phyloP scores from a whole-genome alignment of 53 echinoderm and acorn worm species.

The Astropecten irregularis region DNA sequence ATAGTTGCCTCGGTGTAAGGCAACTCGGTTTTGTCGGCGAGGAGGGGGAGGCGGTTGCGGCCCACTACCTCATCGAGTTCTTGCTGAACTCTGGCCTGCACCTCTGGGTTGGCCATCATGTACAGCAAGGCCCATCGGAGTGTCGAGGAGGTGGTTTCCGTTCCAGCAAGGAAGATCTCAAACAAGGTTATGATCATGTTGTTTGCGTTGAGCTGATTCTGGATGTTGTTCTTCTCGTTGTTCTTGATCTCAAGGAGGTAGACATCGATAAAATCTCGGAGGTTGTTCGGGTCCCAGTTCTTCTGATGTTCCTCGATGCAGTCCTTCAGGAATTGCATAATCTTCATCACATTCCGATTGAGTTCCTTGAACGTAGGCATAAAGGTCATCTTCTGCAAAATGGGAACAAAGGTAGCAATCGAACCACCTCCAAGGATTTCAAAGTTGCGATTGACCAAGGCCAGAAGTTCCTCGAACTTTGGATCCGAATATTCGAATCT shows the following conservation, averaged over 20 bases:
- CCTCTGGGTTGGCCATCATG: constrained; percentile 27
- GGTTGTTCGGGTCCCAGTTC: constrained; percentile 25
- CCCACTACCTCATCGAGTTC: constrained; percentile 44
- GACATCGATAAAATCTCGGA: constrained; percentile 46
- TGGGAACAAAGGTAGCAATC: not conserved
- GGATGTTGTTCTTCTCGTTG: constrained; percentile 6
- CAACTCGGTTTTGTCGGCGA: constrained; percentile 34
- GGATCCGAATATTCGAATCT: constrained; percentile 32
- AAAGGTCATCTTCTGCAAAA: constrained; percentile 14
- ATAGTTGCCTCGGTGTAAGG: constrained; percentile 49
- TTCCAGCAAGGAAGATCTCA: constrained; percentile 41
- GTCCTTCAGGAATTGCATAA: not conserved
- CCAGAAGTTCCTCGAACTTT: constrained; percentile 13
- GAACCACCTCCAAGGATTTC: constrained; percentile 5
- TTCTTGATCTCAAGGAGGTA: constrained; percentile 14
- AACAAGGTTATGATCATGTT: constrained; percentile 21
- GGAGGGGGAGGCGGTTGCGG: constrained; percentile 28
- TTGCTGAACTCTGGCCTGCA: constrained; percentile 33
- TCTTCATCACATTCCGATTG: not conserved
- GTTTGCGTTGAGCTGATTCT: not conserved
- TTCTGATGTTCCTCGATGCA: constrained; percentile 12
- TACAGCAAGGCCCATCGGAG: constrained; percentile 49
- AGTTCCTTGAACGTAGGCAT: not conserved
- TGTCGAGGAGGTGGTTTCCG: constrained; percentile 52
- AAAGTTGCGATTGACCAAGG: not conserved